Conservation (phyloP, 2,888 invertebrate genomes). For the Hyles lineata region DNA sequence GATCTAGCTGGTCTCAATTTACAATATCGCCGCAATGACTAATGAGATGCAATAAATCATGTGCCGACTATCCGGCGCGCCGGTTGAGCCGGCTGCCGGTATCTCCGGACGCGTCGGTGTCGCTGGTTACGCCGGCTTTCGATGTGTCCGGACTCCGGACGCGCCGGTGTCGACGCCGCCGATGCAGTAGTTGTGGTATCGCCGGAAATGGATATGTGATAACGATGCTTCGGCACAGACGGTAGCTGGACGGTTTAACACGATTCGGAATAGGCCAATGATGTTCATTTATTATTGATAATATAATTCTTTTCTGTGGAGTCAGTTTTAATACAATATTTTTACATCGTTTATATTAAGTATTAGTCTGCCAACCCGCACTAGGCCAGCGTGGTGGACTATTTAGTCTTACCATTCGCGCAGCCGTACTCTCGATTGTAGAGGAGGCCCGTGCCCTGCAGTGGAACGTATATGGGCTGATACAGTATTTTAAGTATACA, state of each 20-base stretch:
- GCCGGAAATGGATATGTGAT: slow-evolving; percentile 71
- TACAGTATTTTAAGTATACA: no score
- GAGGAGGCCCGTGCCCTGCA: no score
- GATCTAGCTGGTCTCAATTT: slow-evolving; percentile 47
- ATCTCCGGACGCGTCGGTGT: neutral
- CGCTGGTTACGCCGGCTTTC: neutral
- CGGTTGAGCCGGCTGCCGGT: slow-evolving; percentile 10
- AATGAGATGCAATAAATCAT: slow-evolving; percentile 68
- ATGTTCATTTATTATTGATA: neutral
- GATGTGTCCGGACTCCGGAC: neutral
- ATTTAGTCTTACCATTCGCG: no score
- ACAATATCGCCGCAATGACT: slow-evolving; percentile 65
- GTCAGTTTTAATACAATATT: neutral
- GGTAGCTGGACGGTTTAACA: slow-evolving; percentile 28
- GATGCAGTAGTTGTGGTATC: slow-evolving; percentile 46
- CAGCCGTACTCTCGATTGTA: no score
- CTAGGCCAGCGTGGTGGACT: no score
- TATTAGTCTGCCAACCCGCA: no score
- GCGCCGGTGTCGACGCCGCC: slow-evolving; percentile 31
- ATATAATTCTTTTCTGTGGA: neutral
- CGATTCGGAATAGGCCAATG: slow-evolving; percentile 16
- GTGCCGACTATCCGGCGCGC: slow-evolving; percentile 31
- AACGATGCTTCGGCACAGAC: slow-evolving; percentile 53
- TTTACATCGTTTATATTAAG: no score
- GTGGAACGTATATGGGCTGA: no score